phyloP scores from a whole-genome alignment of 2,888 invertebrate genomes.

The Acronicta psi region DNA sequence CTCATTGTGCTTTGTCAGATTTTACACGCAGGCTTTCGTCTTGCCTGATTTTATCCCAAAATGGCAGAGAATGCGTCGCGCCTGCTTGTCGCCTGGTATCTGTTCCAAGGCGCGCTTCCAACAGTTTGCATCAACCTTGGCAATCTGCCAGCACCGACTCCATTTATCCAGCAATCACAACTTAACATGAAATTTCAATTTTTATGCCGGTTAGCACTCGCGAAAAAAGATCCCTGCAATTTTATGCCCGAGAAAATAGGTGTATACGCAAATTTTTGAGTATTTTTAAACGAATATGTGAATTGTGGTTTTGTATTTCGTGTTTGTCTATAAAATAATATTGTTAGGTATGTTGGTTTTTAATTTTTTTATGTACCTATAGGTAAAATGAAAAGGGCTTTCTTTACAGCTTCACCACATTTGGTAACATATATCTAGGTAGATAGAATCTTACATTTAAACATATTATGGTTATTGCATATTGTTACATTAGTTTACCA shows the following conservation, averaged over 20 bases:
- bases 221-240: slow-evolving; percentile 28
- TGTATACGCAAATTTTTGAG: slow-evolving; percentile 5
- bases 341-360: not conserved
- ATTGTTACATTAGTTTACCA: too few relatives aligned
- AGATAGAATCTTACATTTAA: too few relatives aligned
- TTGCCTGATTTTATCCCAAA: slow-evolving; percentile 39
- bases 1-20: slow-evolving; percentile 27
- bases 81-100: slow-evolving; percentile 38
- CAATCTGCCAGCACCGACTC: slow-evolving; percentile 56
- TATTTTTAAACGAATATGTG: slow-evolving; percentile 7
- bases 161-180: slow-evolving; percentile 55
- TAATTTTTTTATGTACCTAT: not conserved
- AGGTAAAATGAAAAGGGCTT: slow-evolving; percentile 12
- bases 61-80: slow-evolving; percentile 29
- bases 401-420: too few relatives aligned
- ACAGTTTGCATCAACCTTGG: slow-evolving; percentile 55
- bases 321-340: not conserved
- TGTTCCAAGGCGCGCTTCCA: slow-evolving; percentile 43
- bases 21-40: slow-evolving; percentile 20
- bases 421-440: too few relatives aligned
- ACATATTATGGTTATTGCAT: too few relatives aligned
- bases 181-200: slow-evolving; percentile 62
- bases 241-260: slow-evolving; percentile 30
- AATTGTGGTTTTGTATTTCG: slow-evolving; percentile 1
- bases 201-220: slow-evolving; percentile 47